Base-by-base conservation (phyloP, 1,140 invertebrate species). In the Drosophila fuyamai region DNA sequence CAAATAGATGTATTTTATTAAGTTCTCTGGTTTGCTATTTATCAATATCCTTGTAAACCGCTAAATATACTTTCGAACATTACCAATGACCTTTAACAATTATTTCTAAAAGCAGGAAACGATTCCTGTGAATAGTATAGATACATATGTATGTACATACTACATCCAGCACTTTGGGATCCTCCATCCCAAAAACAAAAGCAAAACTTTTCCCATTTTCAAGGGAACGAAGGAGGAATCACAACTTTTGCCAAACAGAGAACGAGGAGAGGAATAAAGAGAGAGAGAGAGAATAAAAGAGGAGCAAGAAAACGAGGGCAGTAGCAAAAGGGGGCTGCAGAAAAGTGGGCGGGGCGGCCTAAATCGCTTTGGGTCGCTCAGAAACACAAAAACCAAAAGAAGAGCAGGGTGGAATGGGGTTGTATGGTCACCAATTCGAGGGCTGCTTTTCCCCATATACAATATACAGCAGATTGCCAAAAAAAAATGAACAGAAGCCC, bases 261-360 rank as follows among this genome's bases (percentile, higher is more conserved):
- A 46, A 43, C 10, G 10, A 43, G 18, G 4, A 8, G 23, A 16
- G 13, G 7, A 13, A 35, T 14, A 32, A 36, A n/a, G 10, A 16
- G 35, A 29, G 10, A 16, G 35, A 29, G 46, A 36, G 35, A 38
- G 38, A 46, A 27, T 18, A 41, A 16, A 53, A 53, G 36, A 47
- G 65, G 60, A 66, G 60, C 46, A 46, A 27, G 36, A 50, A 73
- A 73, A 70, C 66, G 51, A 71, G 67, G 67, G 36, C 63, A 71
- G 61, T 61, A 68, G 27, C 27, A 54, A 43, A 54, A 32, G 32
- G 40, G 61, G 61, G 54, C 35, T 46, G 36, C 23, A 10, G 23
- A 14, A n/a, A 27, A 62, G 59, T 38, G 63, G 48, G 66, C 14
- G 47, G 41, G 38, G 29, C 61, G 66, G 61, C 62, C 67, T 68